Percentiles rank a stretch among this genome's conserved stretches.
Evolutionary conservation across 2,888 invertebrate genomes (phyloP).

Genomic region (Holacanthella duospinosa): DNA sequence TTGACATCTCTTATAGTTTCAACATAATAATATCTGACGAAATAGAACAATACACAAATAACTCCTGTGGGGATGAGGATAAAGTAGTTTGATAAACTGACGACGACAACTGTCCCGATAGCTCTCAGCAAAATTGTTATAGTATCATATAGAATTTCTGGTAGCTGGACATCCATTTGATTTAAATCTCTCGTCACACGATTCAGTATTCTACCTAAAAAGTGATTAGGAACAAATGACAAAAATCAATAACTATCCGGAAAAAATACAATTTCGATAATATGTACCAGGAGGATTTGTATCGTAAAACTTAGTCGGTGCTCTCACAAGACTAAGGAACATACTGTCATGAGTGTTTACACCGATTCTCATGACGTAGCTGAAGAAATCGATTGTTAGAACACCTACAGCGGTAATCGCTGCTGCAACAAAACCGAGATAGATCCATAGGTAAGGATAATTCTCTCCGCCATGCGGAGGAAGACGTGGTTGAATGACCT

Average conservation of each 20-base stretch:
- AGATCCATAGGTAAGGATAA: constrained; percentile 13
- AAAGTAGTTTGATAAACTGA: constrained; percentile 43
- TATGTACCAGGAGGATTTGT: constrained; percentile 27
- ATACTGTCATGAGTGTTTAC: constrained; percentile 24
- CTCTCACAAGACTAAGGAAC: constrained; percentile 21
- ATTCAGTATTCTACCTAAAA: constrained; percentile 63
- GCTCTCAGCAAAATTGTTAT: constrained; percentile 46
- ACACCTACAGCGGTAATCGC: constrained; percentile 11
- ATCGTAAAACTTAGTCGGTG: constrained; percentile 25
- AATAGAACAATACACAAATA: constrained; percentile 42
- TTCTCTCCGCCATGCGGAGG: background rate
- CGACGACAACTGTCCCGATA: constrained; percentile 43
- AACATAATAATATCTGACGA: constrained; percentile 44
- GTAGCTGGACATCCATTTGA: constrained; percentile 61
- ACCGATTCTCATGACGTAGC: constrained; percentile 18
- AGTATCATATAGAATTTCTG: constrained; percentile 52
- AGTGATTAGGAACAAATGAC: too few relatives aligned
- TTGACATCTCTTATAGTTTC: constrained; percentile 45
- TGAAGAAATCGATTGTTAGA: constrained; percentile 16
- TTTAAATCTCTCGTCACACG: constrained; percentile 78
- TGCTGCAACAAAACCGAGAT: constrained; percentile 11
- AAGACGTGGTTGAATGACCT: too few relatives aligned
- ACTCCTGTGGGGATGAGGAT: constrained; percentile 41
- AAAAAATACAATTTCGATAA: too few relatives aligned
- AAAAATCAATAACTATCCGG: too few relatives aligned